Conservation (phyloP, 2,888 invertebrate species). For the Plebejus anna region DNA sequence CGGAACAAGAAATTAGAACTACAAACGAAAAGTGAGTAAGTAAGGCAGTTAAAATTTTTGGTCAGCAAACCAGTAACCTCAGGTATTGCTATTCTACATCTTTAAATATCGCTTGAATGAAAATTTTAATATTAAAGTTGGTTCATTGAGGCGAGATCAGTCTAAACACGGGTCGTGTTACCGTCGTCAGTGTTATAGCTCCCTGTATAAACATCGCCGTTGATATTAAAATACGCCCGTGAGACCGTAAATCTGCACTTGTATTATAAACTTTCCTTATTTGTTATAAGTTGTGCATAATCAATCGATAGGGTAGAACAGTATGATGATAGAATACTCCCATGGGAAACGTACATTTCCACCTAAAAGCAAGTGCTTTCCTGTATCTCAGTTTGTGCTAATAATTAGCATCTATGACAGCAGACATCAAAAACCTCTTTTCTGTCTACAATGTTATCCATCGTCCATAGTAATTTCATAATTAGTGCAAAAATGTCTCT, state of each 20-base stretch:
- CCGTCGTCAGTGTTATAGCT: slow-evolving; percentile 54
- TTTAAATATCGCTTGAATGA: background rate
- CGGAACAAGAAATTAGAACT: background rate
- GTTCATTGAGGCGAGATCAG: slow-evolving; percentile 70
- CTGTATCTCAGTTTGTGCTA: background rate
- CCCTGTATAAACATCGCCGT: slow-evolving; percentile 58
- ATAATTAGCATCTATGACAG: too few species aligned
- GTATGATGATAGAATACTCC: background rate
- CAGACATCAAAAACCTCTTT: too few species aligned
- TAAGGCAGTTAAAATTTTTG: background rate
- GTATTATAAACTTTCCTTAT: slow-evolving; percentile 35
- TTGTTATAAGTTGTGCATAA: background rate
- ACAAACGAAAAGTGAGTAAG: background rate
- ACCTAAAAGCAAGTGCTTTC: background rate
- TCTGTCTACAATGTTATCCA: too few species aligned
- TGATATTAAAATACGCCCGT: slow-evolving; percentile 68
- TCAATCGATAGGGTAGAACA: background rate
- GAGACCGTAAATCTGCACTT: slow-evolving; percentile 49
- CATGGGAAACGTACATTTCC: background rate
- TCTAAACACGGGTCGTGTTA: slow-evolving; percentile 68
- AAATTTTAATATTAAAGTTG: background rate
- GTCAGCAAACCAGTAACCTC: too few species aligned
- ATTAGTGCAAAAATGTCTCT: too few species aligned
- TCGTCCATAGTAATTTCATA: too few species aligned
- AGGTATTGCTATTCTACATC: background rate